Evolutionary conservation across 2,888 invertebrate genomes (phyloP), one percentile per base, ranked within the genome.

Genomic region (Gymnocheta viridis): DNA sequence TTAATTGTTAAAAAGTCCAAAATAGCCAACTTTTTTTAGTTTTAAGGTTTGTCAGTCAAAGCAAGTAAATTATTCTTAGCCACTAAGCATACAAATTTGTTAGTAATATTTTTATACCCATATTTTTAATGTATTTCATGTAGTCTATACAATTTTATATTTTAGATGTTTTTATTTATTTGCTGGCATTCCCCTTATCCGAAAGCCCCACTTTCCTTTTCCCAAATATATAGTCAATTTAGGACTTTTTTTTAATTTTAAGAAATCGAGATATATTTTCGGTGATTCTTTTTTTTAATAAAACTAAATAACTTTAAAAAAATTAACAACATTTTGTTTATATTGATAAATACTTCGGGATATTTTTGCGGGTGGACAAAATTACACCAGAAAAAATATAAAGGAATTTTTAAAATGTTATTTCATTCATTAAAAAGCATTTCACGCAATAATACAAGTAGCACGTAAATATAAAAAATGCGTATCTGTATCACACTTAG

Each of bases 191-290:
- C 14, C 56, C 62, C 17, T 38, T 19, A 62, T 47, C 49, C 69
- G 41, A 5, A n/a, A 27, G 5, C 14, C 22, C 19, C 17, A 14
- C 19, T 14, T 14, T 22, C 51, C 19, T 19, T 62, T n/a, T 29
- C 29, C 7, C 0, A 66, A 58, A 10, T 74, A 47, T 74, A 76
- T 70, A 74, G 79, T 79, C 74, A 79, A 66, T 44, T 79, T 70
- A 79, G 54, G 49, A 17, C 74, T 64, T 67, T 82, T 67, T 82
- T 66, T 32, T 51, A 51, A 19, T 24, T 35, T 22, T 73, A 47
- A 74, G 69, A 64, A 22, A 79, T 83, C 79, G 79, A 74, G 29
- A 49, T 79, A 27, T 70, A 64, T 22, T 77, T 64, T 83, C 74
- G 79, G 69, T 64, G 74, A 62, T 64, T 70, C 56, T 67, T 67